These are phyloP conservation scores for Cybosia mesomella DNA, from an alignment of 2,888 invertebrate genomes.

Conservation along the genomic window DNA sequence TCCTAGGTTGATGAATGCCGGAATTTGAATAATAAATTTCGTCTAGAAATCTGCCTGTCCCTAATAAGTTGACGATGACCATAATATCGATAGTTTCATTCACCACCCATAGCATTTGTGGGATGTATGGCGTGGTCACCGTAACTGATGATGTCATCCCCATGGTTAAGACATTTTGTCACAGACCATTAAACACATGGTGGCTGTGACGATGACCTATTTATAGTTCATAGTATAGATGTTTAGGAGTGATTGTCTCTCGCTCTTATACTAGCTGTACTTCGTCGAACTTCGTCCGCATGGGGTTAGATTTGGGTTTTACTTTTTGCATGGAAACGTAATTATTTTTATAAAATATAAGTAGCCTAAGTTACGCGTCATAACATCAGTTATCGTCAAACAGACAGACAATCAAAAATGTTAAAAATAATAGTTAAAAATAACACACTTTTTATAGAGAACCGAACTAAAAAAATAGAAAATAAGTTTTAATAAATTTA, in stretches of 20 bases:
- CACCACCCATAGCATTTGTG: neutral
- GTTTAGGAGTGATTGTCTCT: neutral
- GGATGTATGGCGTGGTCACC: neutral
- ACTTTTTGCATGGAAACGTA: too few species aligned
- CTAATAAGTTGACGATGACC: slow-evolving; percentile 1
- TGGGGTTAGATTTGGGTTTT: too few species aligned
- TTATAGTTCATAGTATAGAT: neutral
- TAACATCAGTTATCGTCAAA: too few species aligned
- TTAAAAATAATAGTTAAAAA: too few species aligned
- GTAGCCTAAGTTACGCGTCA: too few species aligned
- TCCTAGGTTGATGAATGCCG: neutral
- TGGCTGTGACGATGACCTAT: neutral
- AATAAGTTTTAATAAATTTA: too few species aligned
- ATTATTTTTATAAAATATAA: too few species aligned
- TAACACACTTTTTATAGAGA: too few species aligned
- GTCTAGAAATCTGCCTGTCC: neutral
- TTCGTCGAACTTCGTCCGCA: too few species aligned
- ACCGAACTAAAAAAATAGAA: too few species aligned
- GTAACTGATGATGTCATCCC: neutral
- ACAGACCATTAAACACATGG: slow-evolving; percentile 3
- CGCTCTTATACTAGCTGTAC: too few species aligned
- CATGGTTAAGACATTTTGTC: neutral
- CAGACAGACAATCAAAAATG: too few species aligned
- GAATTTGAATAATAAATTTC: neutral
- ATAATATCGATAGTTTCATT: neutral